Conservation (phyloP, 2,113 vertebrate genomes). For the Anoura caudifer region DNA sequence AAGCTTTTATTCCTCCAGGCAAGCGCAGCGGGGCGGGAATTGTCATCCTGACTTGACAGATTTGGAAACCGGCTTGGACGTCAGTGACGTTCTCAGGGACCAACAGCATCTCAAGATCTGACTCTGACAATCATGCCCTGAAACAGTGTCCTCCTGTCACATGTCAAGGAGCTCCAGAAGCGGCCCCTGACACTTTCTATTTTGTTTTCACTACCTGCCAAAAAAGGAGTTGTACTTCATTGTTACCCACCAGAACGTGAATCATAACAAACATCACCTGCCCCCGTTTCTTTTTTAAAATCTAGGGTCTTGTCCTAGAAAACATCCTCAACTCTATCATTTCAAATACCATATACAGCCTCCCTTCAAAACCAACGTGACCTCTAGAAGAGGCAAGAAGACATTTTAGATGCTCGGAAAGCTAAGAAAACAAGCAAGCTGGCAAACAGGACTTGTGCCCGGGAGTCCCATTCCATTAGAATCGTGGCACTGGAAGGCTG, state of each 20-base stretch:
- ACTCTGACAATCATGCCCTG: background rate
- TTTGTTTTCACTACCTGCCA: background rate
- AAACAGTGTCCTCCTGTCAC: background rate
- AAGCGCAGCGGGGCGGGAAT: background rate
- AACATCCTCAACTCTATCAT: background rate
- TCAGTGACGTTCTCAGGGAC: background rate
- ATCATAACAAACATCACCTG: background rate
- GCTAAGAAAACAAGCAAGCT: background rate
- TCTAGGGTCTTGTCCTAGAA: background rate
- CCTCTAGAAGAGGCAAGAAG: background rate
- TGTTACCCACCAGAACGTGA: background rate
- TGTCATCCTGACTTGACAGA: background rate
- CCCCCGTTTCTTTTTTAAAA: constrained; percentile 11
- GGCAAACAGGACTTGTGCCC: background rate
- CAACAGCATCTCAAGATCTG: background rate
- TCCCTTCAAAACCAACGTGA: background rate
- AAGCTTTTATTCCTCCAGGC: background rate
- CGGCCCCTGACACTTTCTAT: background rate
- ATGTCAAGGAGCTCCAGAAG: background rate
- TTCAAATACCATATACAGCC: background rate
- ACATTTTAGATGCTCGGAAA: background rate
- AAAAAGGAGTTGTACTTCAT: background rate
- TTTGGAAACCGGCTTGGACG: background rate
- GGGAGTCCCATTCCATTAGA: background rate
- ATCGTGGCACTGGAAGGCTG: background rate